These are phyloP conservation scores for Otolemur garnettii DNA, from an alignment of 2,113 vertebrate genomes.

Conservation along the genomic window DNA sequence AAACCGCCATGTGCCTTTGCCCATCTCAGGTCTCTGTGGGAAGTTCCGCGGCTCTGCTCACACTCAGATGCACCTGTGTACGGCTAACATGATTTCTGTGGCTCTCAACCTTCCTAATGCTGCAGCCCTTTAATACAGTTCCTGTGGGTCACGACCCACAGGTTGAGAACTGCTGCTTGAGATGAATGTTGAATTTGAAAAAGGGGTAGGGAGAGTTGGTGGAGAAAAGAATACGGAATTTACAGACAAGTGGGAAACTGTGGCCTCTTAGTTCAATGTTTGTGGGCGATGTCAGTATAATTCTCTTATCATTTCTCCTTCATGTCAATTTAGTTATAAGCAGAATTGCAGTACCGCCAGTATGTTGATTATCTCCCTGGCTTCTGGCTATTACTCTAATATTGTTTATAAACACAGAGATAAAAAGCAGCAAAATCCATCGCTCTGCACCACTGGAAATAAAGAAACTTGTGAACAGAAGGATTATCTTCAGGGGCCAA, in stretches of 20 bases:
- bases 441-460: background rate
- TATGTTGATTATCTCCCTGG: constrained; percentile 7
- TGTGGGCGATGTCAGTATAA: background rate
- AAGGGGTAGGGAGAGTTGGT: background rate
- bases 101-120: too few species aligned
- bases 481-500: background rate
- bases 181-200: background rate
- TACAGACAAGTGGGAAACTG: background rate
- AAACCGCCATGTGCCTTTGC: background rate
- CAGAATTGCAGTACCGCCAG: background rate
- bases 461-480: background rate
- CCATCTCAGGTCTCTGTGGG: background rate
- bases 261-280: constrained; percentile 21
- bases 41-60: background rate
- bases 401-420: background rate
- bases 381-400: constrained; percentile 18
- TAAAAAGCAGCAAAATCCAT: background rate
- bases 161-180: background rate
- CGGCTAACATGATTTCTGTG: background rate
- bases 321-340: constrained; percentile 16
- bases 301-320: background rate
- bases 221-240: background rate
- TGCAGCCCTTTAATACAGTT: too few species aligned
- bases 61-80: background rate
- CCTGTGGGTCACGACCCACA: too few species aligned